Conservation (phyloP, 53 echinoderm and acorn worm species). For the Echinarachnius parma region DNA sequence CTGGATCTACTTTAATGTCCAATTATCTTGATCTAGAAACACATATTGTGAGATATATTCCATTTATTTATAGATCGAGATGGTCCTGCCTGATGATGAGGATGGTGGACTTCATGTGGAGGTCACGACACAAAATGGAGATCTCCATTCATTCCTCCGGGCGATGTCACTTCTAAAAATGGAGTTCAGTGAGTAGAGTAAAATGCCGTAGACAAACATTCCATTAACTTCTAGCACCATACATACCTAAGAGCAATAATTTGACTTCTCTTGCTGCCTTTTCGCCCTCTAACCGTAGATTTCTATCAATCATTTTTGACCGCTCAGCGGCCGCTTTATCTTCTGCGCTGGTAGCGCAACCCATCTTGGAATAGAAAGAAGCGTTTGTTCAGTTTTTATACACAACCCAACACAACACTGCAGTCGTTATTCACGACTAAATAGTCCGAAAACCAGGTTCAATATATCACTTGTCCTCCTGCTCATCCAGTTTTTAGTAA, state of each 20-base stretch:
- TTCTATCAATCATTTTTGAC: slow-evolving; percentile 98
- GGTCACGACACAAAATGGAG: no score
- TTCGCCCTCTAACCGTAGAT: slow-evolving; percentile 97
- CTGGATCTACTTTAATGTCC: no score
- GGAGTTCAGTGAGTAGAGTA: neutral
- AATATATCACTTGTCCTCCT: slow-evolving; percentile 31
- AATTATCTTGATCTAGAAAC: no score
- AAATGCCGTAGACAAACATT: no score
- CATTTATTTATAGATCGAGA: no score
- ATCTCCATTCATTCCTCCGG: no score
- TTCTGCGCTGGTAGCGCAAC: slow-evolving; percentile 99
- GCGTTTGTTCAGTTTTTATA: no score
- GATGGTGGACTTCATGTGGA: no score
- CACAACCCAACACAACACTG: slow-evolving; percentile 13
- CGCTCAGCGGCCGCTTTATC: slow-evolving; percentile 99
- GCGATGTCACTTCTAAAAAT: no score
- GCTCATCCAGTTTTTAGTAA: slow-evolving; percentile 2
- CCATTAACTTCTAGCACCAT: no score
- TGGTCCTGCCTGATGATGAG: no score
- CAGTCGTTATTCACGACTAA: slow-evolving; percentile 31
- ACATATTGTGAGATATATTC: no score
- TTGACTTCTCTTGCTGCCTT: slow-evolving; percentile 99
- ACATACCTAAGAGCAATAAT: slow-evolving; percentile 98
- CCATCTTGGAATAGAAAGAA: slow-evolving; percentile 84
- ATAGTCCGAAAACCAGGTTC: slow-evolving; percentile 7